Percentiles rank a stretch among this genome's conserved stretches.
Conservation (phyloP, 1,140 invertebrate genomes). For the Thaumetopoea pityocampa region DNA sequence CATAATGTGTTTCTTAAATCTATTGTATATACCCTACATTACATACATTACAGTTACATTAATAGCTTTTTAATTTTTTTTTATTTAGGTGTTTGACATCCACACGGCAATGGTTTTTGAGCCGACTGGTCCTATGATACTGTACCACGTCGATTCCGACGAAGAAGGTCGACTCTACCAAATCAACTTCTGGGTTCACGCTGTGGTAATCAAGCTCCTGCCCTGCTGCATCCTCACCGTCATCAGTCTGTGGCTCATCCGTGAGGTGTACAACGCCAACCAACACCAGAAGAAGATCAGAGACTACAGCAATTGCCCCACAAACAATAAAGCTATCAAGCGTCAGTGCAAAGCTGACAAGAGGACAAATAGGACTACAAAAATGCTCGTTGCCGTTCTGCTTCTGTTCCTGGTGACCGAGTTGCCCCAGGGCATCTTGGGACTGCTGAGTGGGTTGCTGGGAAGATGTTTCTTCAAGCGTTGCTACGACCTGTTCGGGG, state of each 20-base stretch:
- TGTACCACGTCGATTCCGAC: constrained; percentile 82
- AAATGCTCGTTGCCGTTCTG: constrained; percentile 92
- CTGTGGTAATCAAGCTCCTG: constrained; percentile 89
- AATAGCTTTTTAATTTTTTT: too few species aligned
- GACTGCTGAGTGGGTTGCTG: constrained; percentile 83
- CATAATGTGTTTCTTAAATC: too few species aligned
- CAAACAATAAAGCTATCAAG: constrained; percentile 57
- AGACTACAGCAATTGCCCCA: constrained; percentile 78
- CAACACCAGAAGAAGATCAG: constrained; percentile 81
- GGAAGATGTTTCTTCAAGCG: constrained; percentile 84
- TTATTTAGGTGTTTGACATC: constrained; percentile 72
- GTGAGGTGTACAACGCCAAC: constrained; percentile 83
- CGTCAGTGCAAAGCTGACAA: constrained; percentile 80
- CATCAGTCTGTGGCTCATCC: constrained; percentile 88
- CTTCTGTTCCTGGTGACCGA: constrained; percentile 91
- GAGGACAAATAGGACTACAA: constrained; percentile 89
- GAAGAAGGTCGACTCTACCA: constrained; percentile 78
- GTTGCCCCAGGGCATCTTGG: constrained; percentile 88
- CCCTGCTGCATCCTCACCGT: constrained; percentile 90
- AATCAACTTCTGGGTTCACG: constrained; percentile 92
- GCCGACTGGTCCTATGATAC: constrained; percentile 57
- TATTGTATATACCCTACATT: too few species aligned
- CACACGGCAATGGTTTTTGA: constrained; percentile 57
- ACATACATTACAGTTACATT: too few species aligned
- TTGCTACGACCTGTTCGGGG: constrained; percentile 88